Evolutionary conservation across 2,113 vertebrate genomes (phyloP).

Genomic region (Chloropsis hardwickii): DNA sequence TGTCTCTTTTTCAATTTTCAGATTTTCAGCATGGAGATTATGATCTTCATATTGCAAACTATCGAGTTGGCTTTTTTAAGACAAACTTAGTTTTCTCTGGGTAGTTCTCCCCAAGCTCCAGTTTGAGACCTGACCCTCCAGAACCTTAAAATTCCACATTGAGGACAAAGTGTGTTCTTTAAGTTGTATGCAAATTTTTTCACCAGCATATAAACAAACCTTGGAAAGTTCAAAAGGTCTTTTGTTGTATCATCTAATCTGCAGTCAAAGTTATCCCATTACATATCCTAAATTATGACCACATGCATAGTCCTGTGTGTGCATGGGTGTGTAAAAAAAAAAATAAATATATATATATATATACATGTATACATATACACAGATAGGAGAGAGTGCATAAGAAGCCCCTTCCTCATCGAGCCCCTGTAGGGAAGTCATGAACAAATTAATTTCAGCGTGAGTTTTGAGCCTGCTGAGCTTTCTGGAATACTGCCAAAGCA

Average conservation of each 20-base stretch:
- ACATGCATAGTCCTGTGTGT: neutral
- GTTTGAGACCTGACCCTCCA: neutral
- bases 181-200: neutral
- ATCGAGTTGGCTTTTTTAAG: neutral
- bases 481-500: neutral
- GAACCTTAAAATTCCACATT: neutral
- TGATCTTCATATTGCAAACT: neutral
- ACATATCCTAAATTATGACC: neutral
- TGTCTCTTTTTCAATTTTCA: neutral
- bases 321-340: neutral
- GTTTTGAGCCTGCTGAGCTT: neutral
- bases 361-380: fast-evolving
- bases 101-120: neutral
- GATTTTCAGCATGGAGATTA: neutral
- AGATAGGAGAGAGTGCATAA: neutral
- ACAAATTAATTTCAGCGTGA: neutral
- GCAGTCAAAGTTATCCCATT: neutral
- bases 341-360: too few relatives aligned
- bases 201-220: neutral
- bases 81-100: neutral
- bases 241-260: neutral
- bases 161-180: neutral
- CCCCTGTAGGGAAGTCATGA: neutral
- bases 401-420: neutral
- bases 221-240: neutral